Percentiles rank a stretch among this genome's conserved stretches.
These are phyloP conservation scores for Morone chrysops DNA, from an alignment of 2,113 vertebrate species.

Conservation along the genomic window DNA sequence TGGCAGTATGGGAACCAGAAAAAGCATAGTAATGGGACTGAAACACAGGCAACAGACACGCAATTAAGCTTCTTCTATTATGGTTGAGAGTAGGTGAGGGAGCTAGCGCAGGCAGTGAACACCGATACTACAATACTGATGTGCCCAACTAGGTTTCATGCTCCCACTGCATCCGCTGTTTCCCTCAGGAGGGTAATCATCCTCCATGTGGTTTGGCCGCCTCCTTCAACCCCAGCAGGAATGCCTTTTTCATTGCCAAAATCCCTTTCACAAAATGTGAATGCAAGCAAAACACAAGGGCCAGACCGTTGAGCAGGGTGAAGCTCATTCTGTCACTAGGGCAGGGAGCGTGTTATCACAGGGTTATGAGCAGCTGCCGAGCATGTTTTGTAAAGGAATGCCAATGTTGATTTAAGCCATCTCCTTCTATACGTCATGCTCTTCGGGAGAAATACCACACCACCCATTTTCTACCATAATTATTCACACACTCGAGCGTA, in stretches of 20 bases:
- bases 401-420: slow-evolving; percentile 62
- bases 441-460: slow-evolving; percentile 45
- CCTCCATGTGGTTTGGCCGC: slow-evolving; percentile 65
- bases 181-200: slow-evolving; percentile 69
- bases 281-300: slow-evolving; percentile 57
- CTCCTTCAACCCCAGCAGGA: slow-evolving; percentile 64
- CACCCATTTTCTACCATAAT: slow-evolving; percentile 61
- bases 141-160: slow-evolving; percentile 43
- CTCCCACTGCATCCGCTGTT: slow-evolving; percentile 58
- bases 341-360: slow-evolving; percentile 47
- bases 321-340: slow-evolving; percentile 55
- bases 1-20: neutral
- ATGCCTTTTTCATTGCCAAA: slow-evolving; percentile 55
- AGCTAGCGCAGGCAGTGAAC: slow-evolving; percentile 27
- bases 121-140: slow-evolving; percentile 31
- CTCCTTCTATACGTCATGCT: slow-evolving; percentile 66
- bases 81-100: slow-evolving; percentile 30
- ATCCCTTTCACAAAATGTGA: slow-evolving; percentile 57
- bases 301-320: slow-evolving; percentile 27
- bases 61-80: neutral
- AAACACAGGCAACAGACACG: slow-evolving; percentile 2
- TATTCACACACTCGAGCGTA: slow-evolving; percentile 47
- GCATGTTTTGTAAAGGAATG: slow-evolving; percentile 62
- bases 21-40: neutral
- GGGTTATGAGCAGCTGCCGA: slow-evolving; percentile 52